These are phyloP conservation scores for Leucopsar rothschildi DNA, from an alignment of 2,113 vertebrate species.

Conservation along the genomic window DNA sequence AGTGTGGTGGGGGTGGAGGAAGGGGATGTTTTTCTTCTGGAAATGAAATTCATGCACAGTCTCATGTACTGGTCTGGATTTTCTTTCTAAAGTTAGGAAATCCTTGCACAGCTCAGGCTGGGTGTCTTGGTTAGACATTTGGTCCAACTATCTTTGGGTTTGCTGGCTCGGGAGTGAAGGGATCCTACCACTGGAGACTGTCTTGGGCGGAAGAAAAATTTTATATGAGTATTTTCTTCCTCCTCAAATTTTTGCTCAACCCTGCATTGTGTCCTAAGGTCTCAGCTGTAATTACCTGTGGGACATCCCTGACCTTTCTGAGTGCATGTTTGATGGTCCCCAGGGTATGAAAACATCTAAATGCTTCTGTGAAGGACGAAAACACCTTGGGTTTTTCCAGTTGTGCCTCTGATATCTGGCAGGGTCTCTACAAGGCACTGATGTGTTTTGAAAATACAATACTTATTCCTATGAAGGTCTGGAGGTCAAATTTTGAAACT, in stretches of 20 bases:
- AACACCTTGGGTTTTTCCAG: not conserved
- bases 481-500: not conserved
- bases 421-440: not conserved
- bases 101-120: not conserved
- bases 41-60: not conserved
- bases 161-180: not conserved
- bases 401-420: not conserved
- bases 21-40: not conserved
- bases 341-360: not conserved
- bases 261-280: not conserved
- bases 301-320: not conserved
- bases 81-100: not conserved
- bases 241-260: not conserved
- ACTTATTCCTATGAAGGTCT: not conserved
- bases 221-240: not conserved
- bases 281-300: not conserved
- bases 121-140: not conserved
- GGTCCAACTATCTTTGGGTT: not conserved
- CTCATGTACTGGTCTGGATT: not conserved
- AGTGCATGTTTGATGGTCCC: not conserved
- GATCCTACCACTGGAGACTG: not conserved
- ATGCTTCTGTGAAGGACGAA: not conserved
- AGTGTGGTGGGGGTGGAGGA: not conserved
- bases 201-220: not conserved
- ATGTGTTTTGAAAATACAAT: not conserved